Percentiles rank a stretch among this genome's conserved stretches.
These are phyloP conservation scores for Junonia oenone DNA, from an alignment of 2,888 invertebrate genomes.

Conservation along the genomic window DNA sequence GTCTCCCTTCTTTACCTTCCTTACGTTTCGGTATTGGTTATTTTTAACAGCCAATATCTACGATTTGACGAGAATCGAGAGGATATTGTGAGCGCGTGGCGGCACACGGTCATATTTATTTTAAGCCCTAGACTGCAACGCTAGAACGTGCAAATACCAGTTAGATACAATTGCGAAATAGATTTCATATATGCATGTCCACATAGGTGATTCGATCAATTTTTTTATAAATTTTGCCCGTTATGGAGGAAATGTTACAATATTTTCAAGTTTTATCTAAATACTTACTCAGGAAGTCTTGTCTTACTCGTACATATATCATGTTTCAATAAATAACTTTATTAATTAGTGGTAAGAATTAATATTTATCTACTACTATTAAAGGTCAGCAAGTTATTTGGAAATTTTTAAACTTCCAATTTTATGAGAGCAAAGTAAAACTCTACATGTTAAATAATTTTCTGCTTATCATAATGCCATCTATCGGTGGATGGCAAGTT, in stretches of 20 bases:
- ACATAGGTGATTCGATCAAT: not conserved
- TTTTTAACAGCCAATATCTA: constrained; percentile 40
- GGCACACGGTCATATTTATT: constrained; percentile 31
- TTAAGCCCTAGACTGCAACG: constrained; percentile 18
- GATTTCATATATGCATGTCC: not conserved
- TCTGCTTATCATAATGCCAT: constrained; percentile 37
- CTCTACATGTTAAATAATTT: not conserved
- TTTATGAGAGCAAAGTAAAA: too few species aligned
- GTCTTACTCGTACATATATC: too few species aligned
- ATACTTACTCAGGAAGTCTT: too few species aligned
- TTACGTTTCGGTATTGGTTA: constrained; percentile 36
- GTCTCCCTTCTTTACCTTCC: constrained; percentile 45
- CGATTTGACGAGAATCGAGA: constrained; percentile 35
- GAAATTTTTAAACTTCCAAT: too few species aligned
- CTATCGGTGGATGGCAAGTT: constrained; percentile 46
- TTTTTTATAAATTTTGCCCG: not conserved
- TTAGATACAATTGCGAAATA: not conserved
- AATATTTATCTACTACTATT: too few species aligned
- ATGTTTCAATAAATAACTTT: too few species aligned
- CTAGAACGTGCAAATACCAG: constrained; percentile 3
- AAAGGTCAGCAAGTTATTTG: too few species aligned
- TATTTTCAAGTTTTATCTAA: too few species aligned
- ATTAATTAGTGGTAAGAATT: too few species aligned
- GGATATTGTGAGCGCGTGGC: constrained; percentile 29
- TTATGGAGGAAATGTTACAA: not conserved